Evolutionary conservation across 2,797 vertebrate genomes (phyloP), one percentile per base, ranked within the genome.

Genomic region (Sebastes hopkinsi): DNA sequence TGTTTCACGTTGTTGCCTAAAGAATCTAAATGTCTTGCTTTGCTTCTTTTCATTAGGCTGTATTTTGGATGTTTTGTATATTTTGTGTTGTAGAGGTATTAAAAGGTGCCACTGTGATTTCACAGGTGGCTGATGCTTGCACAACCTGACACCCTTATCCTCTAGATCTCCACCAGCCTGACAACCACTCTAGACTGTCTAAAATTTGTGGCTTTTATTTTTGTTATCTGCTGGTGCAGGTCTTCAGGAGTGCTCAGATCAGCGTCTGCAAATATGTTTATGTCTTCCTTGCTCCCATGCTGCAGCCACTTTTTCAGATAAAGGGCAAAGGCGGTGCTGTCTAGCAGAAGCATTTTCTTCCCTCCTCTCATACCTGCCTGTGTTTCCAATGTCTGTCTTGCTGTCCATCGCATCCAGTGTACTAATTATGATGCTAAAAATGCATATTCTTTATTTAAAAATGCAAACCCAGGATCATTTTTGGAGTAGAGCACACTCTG

Each of bases 401-500:
- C 83, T 76, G 52, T 81, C 55, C 73, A 67, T 89, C 72, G 72
- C 58, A 66, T 67, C 50, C 30, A 50, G 7, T 88, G 30, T 69
- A 61, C 22, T 83, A 34, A 75, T 22, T 82, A 55, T 83, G 59
- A 72, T 82, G 29, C 67, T 94, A 78, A 92, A 94, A 84, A 82
- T 87, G 42, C 75, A 59, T 92, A 80, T 94, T 92, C 92, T 91
- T 92, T 93, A 86, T 95, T 94, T 87, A 86, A 93, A 91, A 95
- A 95, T 93, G 96, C 96, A 94, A 93, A 91, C 92, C 93, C 91
- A 97, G 97, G 97, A 97, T 93, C 94, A 95, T 94, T 97, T 96
- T 90, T 96, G 96, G 97, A 97, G 95, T 95, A 95, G 90, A 95
- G 85, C 92, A 32, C 94, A 96, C 91, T 95, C 94, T 25, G 96